Evolutionary conservation across 2,113 vertebrate genomes (phyloP), one percentile per base, ranked within the genome.

Genomic region (Clupea harengus): DNA sequence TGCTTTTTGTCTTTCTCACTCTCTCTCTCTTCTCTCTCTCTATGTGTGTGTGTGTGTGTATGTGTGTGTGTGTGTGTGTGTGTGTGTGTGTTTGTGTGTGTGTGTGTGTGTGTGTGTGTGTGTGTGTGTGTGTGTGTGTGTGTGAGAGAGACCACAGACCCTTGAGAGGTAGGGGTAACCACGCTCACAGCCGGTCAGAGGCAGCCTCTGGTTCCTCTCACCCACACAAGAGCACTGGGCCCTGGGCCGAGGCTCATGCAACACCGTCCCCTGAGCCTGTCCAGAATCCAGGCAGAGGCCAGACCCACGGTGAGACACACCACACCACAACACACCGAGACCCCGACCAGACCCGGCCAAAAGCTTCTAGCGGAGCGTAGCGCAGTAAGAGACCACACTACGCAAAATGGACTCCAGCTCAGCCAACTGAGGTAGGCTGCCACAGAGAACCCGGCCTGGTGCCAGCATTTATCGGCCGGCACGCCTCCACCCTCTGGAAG

Each of bases 21-120:
- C 45, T 46, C 8, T 46, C 45, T 46, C 2, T 46, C 45, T 46
- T 47, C 46, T 10, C 46, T 47, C 46, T 39, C 39, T 39, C 39
- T 39, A 39, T 39, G 39, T 39, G 39, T 39, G 39, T 39, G 39
- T 39, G 39, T 39, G 39, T 39, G 39, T 39, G 39, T 39, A 2
- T 39, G 39, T 39, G 39, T 2, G 39, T 39, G 39, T 39, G 39
- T 39, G 39, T 2, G 39, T 39, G 39, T 39, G 39, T 39, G 72
- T 87, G 80, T 88, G 85, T 91, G 87, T 89, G 82, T 84, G 85
- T 17, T 1, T 88, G 17, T 13, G 46, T 49, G 45, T 25, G 45
- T 82, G 83, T 85, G 81, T 86, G 18, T n/a, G 60, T 67, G n/a
- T 67, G 64, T 67, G 64, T 11, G n/a, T 28, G 25, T 28, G n/a